Evolutionary conservation across 2,888 invertebrate species (phyloP).

Genomic region (Aspidiotus rigidus): DNA sequence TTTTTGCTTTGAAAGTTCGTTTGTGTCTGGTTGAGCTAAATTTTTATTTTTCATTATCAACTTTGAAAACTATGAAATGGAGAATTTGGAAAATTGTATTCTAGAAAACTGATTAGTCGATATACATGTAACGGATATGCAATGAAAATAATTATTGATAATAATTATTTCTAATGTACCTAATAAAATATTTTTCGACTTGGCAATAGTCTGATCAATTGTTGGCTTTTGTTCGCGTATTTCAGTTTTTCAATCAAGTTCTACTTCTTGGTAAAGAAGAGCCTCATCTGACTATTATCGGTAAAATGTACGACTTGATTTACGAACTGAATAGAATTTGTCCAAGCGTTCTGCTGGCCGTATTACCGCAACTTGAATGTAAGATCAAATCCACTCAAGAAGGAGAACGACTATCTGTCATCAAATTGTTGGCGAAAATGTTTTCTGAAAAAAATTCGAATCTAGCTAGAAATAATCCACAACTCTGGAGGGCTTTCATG

Average conservation of each 20-base stretch:
- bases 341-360: constrained; percentile 72
- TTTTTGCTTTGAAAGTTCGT: too few relatives aligned
- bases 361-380: constrained; percentile 89
- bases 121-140: too few relatives aligned
- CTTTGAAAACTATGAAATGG: too few relatives aligned
- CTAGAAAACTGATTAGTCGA: too few relatives aligned
- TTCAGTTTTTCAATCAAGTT: constrained; percentile 90
- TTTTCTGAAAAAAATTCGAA: constrained; percentile 90
- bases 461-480: constrained; percentile 73
- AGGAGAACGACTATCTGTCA: constrained; percentile 76
- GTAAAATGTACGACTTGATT: constrained; percentile 87
- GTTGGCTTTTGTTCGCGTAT: constrained; percentile 36
- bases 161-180: too few relatives aligned
- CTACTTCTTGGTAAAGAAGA: constrained; percentile 87
- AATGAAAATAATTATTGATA: too few relatives aligned
- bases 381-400: constrained; percentile 87
- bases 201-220: too few relatives aligned
- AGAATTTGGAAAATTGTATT: too few relatives aligned
- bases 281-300: constrained; percentile 64
- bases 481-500: constrained; percentile 85
- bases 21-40: too few relatives aligned
- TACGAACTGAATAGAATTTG: constrained; percentile 92
- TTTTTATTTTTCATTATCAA: too few relatives aligned
- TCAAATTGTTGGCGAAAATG: constrained; percentile 85
- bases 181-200: too few relatives aligned